Percentiles rank a stretch among this genome's conserved stretches.
Evolutionary conservation across 1,140 invertebrate species (phyloP).

Genomic region (Yoshiicerus persimilis): DNA sequence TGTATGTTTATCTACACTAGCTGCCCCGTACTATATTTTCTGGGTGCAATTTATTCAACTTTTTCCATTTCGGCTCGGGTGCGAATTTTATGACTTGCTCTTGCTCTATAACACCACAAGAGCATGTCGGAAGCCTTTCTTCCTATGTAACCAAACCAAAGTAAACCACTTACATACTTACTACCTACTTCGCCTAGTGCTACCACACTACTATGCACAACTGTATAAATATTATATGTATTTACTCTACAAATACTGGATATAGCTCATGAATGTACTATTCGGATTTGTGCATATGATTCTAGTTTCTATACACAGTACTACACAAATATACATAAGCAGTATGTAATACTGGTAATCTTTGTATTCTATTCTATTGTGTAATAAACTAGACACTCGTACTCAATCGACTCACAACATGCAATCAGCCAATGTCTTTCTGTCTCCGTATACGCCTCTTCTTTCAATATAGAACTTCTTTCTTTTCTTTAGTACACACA

Average conservation of each 20-base stretch:
- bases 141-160: not conserved
- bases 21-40: not conserved
- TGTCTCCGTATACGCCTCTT: not conserved
- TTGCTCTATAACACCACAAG: not conserved
- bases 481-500: not conserved
- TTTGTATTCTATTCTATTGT: not conserved
- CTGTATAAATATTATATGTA: not conserved
- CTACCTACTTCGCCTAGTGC: not conserved
- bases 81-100: slow-evolving; percentile 29
- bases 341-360: not conserved
- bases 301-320: not conserved
- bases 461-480: not conserved
- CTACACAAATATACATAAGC: not conserved
- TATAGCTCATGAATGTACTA: too few species aligned
- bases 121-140: slow-evolving; percentile 5
- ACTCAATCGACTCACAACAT: not conserved
- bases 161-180: not conserved
- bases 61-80: slow-evolving; percentile 26
- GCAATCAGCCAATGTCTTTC: not conserved
- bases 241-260: not conserved
- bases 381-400: not conserved
- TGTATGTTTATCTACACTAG: slow-evolving; percentile 20
- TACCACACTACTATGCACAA: not conserved
- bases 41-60: slow-evolving; percentile 25
- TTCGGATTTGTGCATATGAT: not conserved